Percentiles rank a stretch among this genome's conserved stretches.
Conservation (phyloP, 2,113 vertebrate species). For the Pan paniscus region DNA sequence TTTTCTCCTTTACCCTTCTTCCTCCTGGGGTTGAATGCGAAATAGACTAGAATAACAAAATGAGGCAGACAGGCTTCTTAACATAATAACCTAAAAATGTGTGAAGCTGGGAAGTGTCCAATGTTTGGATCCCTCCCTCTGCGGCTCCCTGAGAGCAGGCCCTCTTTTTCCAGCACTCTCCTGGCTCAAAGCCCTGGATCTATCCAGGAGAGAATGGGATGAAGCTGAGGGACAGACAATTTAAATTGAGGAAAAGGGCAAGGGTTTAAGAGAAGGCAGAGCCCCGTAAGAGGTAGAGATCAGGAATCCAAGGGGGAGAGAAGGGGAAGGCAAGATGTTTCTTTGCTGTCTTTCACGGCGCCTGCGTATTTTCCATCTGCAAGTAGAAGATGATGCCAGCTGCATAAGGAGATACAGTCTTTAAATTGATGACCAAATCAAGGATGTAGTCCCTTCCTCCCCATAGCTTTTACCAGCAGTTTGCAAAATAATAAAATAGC, state of each 20-base stretch:
- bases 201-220: not conserved
- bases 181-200: not conserved
- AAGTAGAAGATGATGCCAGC: not conserved
- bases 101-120: not conserved
- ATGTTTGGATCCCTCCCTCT: not conserved
- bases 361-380: not conserved
- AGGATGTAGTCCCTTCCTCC: not conserved
- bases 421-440: not conserved
- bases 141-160: not conserved
- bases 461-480: not conserved
- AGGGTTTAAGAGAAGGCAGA: not conserved
- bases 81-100: not conserved
- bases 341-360: not conserved
- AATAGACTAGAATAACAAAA: constrained; percentile 24
- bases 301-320: not conserved
- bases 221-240: not conserved
- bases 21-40: constrained; percentile 9
- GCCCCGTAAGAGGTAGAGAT: not conserved
- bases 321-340: not conserved
- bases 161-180: not conserved
- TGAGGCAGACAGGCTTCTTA: not conserved
- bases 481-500: not conserved
- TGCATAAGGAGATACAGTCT: not conserved
- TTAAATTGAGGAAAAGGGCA: not conserved
- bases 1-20: constrained; percentile 1